A percentile compares a stretch with the other conserved stretches of the same genome.
phyloP scores from a whole-genome alignment of 1,140 invertebrate species.

The Agrilus planipennis region DNA sequence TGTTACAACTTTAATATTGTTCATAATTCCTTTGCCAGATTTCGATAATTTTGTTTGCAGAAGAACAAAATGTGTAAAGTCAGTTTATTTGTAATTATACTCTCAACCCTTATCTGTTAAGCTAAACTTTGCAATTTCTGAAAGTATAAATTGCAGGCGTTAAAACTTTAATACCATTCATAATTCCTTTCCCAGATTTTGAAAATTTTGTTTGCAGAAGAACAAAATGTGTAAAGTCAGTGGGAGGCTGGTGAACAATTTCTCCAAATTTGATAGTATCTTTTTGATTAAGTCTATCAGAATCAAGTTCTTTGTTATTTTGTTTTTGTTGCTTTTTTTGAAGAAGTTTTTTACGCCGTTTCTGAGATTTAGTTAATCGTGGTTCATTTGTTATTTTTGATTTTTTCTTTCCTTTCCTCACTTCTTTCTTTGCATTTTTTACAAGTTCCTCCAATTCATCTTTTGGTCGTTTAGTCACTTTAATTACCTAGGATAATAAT shows the following conservation, averaged over 20 bases:
- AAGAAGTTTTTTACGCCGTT: conserved; percentile 33
- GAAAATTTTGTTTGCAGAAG: too few relatives aligned
- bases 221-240: too few relatives aligned
- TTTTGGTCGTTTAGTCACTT: conserved; percentile 33
- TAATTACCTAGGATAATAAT: conserved; percentile 30
- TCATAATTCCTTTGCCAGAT: too few relatives aligned
- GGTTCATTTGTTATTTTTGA: conserved; percentile 13
- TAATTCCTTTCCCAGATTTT: too few relatives aligned
- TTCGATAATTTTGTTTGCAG: too few relatives aligned
- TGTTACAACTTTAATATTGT: too few relatives aligned
- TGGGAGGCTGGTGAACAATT: conserved; percentile 50
- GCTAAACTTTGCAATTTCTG: too few relatives aligned
- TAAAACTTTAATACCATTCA: too few relatives aligned
- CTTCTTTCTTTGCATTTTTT: conserved; percentile 30
- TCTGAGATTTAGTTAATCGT: conserved; percentile 38
- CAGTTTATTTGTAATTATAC: too few relatives aligned
- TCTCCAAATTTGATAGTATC: conserved; percentile 56
- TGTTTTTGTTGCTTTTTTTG: conserved; percentile 36
- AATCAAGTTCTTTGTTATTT: conserved; percentile 27
- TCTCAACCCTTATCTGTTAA: too few relatives aligned
- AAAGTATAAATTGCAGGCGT: too few relatives aligned
- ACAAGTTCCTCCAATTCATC: conserved; percentile 34
- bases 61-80: too few relatives aligned
- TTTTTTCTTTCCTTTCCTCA: conserved; percentile 33
- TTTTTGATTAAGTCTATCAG: conserved; percentile 31